These are phyloP conservation scores for Malthinus seriepunctatus DNA, from an alignment of 2,888 invertebrate genomes.

Conservation along the genomic window DNA sequence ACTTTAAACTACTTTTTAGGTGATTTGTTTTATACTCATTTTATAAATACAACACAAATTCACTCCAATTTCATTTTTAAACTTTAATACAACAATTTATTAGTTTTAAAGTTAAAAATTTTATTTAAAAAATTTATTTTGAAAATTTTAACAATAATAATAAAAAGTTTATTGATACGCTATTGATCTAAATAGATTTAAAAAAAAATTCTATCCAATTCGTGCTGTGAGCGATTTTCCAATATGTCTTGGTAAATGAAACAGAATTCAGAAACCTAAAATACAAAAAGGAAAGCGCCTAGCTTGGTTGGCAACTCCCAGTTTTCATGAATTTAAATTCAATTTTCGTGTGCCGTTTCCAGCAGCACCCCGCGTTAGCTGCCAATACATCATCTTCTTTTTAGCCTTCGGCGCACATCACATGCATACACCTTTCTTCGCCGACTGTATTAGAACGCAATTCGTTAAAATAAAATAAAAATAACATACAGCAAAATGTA, in stretches of 20 bases:
- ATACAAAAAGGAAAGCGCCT: slow-evolving; percentile 29
- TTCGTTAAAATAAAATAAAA: slow-evolving; percentile 31
- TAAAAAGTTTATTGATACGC: background rate
- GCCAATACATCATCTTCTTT: slow-evolving; percentile 53
- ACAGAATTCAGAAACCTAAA: slow-evolving; percentile 25
- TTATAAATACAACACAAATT: slow-evolving; percentile 1
- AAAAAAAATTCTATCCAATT: slow-evolving; percentile 3
- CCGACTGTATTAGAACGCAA: slow-evolving; percentile 38
- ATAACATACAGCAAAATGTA: slow-evolving; percentile 28
- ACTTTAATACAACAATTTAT: background rate
- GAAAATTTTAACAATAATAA: no score
- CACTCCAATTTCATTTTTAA: background rate
- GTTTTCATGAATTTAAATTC: slow-evolving; percentile 55
- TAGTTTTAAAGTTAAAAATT: no score
- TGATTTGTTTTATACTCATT: background rate
- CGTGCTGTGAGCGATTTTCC: slow-evolving; percentile 15
- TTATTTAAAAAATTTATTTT: no score
- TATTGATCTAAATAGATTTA: slow-evolving; percentile 4
- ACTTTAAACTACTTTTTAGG: slow-evolving; percentile 1
- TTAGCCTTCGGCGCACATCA: slow-evolving; percentile 43
- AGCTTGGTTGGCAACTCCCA: slow-evolving; percentile 46
- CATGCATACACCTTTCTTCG: slow-evolving; percentile 40
- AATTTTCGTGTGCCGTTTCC: slow-evolving; percentile 52
- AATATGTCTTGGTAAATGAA: slow-evolving; percentile 26
- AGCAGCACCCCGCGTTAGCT: slow-evolving; percentile 41